Percentiles rank a stretch among this genome's conserved stretches.
Conservation (phyloP, 2,797 vertebrate species). For the Falco columbarius region DNA sequence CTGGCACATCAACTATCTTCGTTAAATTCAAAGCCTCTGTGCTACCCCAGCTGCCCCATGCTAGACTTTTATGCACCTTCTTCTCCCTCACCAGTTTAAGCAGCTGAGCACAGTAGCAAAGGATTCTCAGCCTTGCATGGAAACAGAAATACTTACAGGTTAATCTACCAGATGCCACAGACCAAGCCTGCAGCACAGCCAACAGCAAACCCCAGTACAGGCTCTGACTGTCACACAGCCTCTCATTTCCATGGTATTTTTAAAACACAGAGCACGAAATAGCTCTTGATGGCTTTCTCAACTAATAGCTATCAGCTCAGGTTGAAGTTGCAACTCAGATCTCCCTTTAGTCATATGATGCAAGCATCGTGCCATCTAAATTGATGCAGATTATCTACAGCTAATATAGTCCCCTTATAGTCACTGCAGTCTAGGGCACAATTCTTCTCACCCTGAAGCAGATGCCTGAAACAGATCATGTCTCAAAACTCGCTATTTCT, state of each 20-base stretch:
- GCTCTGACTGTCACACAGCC: background rate
- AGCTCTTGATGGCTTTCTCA: background rate
- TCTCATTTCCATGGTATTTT: background rate
- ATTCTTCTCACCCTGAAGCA: background rate
- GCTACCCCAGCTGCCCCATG: background rate
- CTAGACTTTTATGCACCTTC: background rate
- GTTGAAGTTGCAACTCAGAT: background rate
- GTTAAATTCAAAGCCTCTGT: background rate
- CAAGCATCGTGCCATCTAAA: background rate
- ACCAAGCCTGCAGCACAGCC: background rate
- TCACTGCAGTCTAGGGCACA: background rate
- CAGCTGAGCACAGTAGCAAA: background rate
- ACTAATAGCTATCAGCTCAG: background rate
- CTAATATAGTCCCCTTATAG: background rate
- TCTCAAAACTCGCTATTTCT: background rate
- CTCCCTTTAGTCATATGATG: background rate
- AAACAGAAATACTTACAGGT: background rate
- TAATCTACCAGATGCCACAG: background rate
- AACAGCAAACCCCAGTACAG: background rate
- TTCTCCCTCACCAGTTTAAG: background rate
- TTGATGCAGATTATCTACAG: background rate
- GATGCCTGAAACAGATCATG: background rate
- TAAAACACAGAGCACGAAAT: background rate
- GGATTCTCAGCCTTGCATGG: background rate
- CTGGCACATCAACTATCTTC: background rate